phyloP scores from a whole-genome alignment of 1,140 invertebrate genomes.

The Aphaenogaster ashmeadi region DNA sequence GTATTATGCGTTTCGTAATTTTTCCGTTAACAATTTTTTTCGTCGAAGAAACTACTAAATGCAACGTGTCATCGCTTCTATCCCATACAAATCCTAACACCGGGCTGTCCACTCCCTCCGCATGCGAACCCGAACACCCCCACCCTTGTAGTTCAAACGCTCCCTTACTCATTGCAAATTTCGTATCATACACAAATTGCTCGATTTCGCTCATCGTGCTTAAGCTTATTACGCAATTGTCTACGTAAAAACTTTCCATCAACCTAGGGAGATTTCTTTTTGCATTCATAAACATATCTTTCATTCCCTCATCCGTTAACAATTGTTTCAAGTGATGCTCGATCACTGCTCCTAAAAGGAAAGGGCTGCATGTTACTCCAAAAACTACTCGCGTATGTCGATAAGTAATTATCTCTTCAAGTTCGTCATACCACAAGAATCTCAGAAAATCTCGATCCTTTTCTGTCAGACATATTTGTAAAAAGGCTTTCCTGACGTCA shows the following conservation, averaged over 20 bases:
- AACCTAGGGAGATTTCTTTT: background rate
- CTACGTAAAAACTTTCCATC: constrained; percentile 51
- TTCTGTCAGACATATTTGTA: background rate
- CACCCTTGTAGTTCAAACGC: constrained; percentile 78
- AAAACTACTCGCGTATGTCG: background rate
- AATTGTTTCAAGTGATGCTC: background rate
- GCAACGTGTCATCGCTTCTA: background rate
- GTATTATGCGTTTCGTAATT: background rate
- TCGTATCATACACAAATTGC: constrained; percentile 59
- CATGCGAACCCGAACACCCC: constrained; percentile 51
- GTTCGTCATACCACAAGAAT: background rate
- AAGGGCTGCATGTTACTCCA: background rate
- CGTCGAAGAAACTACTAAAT: background rate
- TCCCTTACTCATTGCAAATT: constrained; percentile 67
- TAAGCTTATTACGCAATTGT: too few species aligned
- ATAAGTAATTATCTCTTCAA: background rate
- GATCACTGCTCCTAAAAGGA: background rate
- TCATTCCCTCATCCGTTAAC: too few species aligned
- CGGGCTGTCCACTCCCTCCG: background rate
- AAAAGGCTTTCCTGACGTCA: background rate
- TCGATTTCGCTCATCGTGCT: constrained; percentile 48
- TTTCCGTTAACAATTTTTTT: background rate
- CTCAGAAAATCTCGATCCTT: background rate
- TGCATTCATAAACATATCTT: background rate
- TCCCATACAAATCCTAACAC: background rate